Conservation (phyloP, 1,140 invertebrate species). For the Cydia splendana region DNA sequence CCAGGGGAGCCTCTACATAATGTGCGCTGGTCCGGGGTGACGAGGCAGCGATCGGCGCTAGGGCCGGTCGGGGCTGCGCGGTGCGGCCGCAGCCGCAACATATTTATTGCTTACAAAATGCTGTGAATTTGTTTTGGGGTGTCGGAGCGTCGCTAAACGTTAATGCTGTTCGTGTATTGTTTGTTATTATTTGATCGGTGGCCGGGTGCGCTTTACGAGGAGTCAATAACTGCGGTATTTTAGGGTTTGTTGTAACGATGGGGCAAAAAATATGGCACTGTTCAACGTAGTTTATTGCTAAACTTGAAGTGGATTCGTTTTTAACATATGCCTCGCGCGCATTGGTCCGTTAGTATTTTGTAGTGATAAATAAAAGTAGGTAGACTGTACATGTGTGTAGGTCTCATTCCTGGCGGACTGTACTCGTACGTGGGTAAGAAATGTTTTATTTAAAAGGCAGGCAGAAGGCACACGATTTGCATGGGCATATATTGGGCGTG, state of each 20-base stretch:
- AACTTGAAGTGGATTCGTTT: slow-evolving; percentile 8
- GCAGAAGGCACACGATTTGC: too few relatives aligned
- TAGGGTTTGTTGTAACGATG: slow-evolving; percentile 39
- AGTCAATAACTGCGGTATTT: slow-evolving; percentile 41
- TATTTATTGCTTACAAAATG: slow-evolving; percentile 55
- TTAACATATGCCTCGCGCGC: background rate
- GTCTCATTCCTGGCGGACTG: too few relatives aligned
- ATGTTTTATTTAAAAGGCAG: too few relatives aligned
- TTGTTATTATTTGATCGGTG: slow-evolving; percentile 51
- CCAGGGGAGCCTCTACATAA: slow-evolving; percentile 46
- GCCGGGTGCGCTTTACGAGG: slow-evolving; percentile 46
- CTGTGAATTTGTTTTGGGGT: slow-evolving; percentile 63
- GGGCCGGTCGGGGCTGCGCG: slow-evolving; percentile 35
- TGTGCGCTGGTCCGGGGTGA: slow-evolving; percentile 41
- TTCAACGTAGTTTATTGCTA: slow-evolving; percentile 1
- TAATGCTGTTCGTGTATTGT: slow-evolving; percentile 49
- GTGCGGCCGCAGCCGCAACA: slow-evolving; percentile 39
- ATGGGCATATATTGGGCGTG: too few relatives aligned
- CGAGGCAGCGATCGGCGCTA: background rate
- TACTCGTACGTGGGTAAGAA: too few relatives aligned
- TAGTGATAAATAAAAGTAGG: background rate
- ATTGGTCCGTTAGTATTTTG: background rate
- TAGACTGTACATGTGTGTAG: background rate
- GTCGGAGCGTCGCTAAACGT: slow-evolving; percentile 50
- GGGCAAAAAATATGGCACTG: slow-evolving; percentile 35